Conservation (phyloP, 2,113 vertebrate genomes). For the Phalacrocorax carbo region DNA sequence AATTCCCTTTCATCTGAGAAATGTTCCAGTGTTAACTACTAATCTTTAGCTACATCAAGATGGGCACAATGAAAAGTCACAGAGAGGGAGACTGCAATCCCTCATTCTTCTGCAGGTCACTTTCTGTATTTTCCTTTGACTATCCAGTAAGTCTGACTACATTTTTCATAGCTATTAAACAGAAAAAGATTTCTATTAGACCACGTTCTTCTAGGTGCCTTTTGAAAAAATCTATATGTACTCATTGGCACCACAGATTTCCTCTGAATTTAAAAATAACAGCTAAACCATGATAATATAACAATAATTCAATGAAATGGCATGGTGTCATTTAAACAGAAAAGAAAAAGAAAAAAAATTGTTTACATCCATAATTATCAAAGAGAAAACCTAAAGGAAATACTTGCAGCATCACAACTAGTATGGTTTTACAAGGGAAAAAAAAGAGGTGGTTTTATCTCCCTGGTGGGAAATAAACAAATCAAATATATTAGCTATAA, state of each 20-base stretch:
- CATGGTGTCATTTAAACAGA: background rate
- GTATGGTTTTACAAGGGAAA: background rate
- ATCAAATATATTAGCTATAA: background rate
- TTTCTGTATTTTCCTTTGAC: background rate
- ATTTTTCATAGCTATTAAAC: background rate
- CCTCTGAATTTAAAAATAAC: background rate
- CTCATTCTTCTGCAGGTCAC: background rate
- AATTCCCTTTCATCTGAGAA: background rate
- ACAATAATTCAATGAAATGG: background rate
- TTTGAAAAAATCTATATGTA: background rate
- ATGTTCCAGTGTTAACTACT: background rate
- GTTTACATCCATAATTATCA: background rate
- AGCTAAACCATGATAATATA: background rate
- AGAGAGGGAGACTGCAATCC: background rate
- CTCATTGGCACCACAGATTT: background rate
- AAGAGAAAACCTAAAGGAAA: background rate
- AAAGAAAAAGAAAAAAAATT: background rate
- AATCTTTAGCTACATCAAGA: background rate
- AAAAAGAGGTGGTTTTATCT: background rate
- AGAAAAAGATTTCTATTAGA: background rate
- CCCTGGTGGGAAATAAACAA: background rate
- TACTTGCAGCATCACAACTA: background rate
- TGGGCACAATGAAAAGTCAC: background rate
- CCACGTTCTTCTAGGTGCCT: background rate
- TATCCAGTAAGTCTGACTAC: background rate